Base-by-base conservation (phyloP, 2,888 invertebrate genomes). In the Nomada fabriciana region DNA sequence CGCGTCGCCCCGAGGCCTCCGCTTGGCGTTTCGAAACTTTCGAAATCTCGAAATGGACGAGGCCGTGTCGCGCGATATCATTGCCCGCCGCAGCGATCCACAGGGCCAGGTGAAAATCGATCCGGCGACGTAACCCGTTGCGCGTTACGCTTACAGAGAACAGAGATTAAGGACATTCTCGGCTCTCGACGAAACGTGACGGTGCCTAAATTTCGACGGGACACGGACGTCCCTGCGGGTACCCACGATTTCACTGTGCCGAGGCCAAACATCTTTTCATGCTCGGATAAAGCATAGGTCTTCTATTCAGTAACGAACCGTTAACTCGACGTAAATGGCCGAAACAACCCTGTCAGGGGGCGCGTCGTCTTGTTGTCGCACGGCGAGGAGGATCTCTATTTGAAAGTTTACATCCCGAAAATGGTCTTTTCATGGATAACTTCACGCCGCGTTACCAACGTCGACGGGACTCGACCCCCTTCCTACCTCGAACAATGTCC, bases 291-390 rank as follows among this genome's bases (percentile, higher is more conserved):
- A 91, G 88, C 86, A 68, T 77, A 64, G 86, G 83, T 74, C 74
- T 70, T 89, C 88, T 88, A 92, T 92, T 91, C 89, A 88, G 87
- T 88, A 90, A 92, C 91, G 90, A 93, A 93, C 91, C 92, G 93
- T 93, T 93, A 92, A 92, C 91, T 92, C 88, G 90, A 89, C 89
- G 89, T 90, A 93, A 93, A 93, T 92, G 87, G 90, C 72, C 82
- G 86, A 87, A 82, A 89, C 86, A 87, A 83, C 76, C 82, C 80
- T 82, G 82, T 79, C 80, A 83, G 67, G 64, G 81, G 79, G 78
- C 79, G 81, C 82, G 77, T 74, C 76, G 72, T 77, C 74, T 81
- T 84, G 86, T 86, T 86, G 83, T 85, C 85, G 81, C 78, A 10
- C 72, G 53, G 57, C 76, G 7, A 71, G 76, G 77, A 84, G 89